These are phyloP conservation scores for Tethya wilhelma DNA, from an alignment of 37 sponge, comb jelly and placozoan species.

Conservation along the genomic window DNA sequence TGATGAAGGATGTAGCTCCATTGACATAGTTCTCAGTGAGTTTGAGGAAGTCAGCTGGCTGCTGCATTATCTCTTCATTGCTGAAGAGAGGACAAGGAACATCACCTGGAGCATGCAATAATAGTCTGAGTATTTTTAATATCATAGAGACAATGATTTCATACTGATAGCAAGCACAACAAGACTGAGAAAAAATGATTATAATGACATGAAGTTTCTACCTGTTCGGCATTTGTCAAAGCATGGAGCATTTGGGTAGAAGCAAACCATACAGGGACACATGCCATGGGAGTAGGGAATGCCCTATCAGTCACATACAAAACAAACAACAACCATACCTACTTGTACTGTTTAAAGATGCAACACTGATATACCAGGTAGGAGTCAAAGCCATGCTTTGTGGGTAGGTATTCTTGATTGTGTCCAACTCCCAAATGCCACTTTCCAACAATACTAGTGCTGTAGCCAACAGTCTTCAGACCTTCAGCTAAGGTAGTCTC, in stretches of 20 bases:
- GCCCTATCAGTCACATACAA: slow-evolving; percentile 30
- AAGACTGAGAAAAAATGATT: too few relatives aligned
- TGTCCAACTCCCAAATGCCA: slow-evolving; percentile 86
- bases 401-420: slow-evolving; percentile 69
- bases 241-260: slow-evolving; percentile 70
- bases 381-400: slow-evolving; percentile 81
- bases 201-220: too few relatives aligned
- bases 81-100: slow-evolving; percentile 70
- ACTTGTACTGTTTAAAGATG: neutral
- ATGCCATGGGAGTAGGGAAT: slow-evolving; percentile 84
- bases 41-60: slow-evolving; percentile 72
- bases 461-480: slow-evolving; percentile 73
- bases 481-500: slow-evolving; percentile 81
- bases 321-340: neutral
- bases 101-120: too few relatives aligned
- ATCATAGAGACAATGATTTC: too few relatives aligned
- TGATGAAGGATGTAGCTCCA: slow-evolving; percentile 71
- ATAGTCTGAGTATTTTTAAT: too few relatives aligned
- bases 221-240: slow-evolving; percentile 28
- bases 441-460: slow-evolving; percentile 81
- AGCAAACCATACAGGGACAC: slow-evolving; percentile 72
- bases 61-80: slow-evolving; percentile 65
- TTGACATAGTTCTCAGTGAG: slow-evolving; percentile 49
- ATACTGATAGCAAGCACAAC: too few relatives aligned
- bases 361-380: slow-evolving; percentile 52